Evolutionary conservation across 2,888 invertebrate species (phyloP), one percentile per base, ranked within the genome.

Genomic region (Hedychridium roseum): DNA sequence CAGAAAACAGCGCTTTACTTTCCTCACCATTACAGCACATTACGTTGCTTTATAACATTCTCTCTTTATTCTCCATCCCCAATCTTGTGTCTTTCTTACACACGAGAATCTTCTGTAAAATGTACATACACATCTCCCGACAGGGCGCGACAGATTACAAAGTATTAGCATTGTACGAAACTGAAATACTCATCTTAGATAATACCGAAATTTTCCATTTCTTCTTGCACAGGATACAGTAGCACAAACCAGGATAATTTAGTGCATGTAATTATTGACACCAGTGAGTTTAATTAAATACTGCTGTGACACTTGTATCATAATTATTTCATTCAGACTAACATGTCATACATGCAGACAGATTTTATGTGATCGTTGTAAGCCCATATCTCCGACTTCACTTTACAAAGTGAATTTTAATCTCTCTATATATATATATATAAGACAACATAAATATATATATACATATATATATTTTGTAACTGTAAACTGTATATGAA

Each of bases 401-500:
- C 55, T 56, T 65, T 65, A 64, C 54, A 66, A 58, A 64, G 66
- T 69, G 64, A 68, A 67, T 69, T 70, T 71, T 68, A 68, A 68
- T 62, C 64, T 68, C 48, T 39, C 38, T 26, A 9, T 27, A n/a
- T n/a, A n/a, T n/a, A n/a, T n/a, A n/a, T n/a, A n/a, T n/a, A n/a
- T n/a, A n/a, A n/a, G n/a, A n/a, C n/a, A n/a, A n/a, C n/a, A n/a
- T n/a, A n/a, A n/a, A n/a, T n/a, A n/a, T 52, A 60, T 52, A 70
- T 65, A 65, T 59, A 70, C 63, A 69, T 68, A 67, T 73, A 71
- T 76, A 73, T 76, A 76, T 74, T 73, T 76, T 76, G 73, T 76
- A 76, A 73, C 71, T 76, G 71, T 76, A 73, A 73, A 71, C 71
- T 76, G 71, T 77, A 76, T 73, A 77, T 76, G 74, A 74, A 72